Base-by-base conservation (phyloP, 2,797 vertebrate genomes). In the Atherinosoma microstoma region DNA sequence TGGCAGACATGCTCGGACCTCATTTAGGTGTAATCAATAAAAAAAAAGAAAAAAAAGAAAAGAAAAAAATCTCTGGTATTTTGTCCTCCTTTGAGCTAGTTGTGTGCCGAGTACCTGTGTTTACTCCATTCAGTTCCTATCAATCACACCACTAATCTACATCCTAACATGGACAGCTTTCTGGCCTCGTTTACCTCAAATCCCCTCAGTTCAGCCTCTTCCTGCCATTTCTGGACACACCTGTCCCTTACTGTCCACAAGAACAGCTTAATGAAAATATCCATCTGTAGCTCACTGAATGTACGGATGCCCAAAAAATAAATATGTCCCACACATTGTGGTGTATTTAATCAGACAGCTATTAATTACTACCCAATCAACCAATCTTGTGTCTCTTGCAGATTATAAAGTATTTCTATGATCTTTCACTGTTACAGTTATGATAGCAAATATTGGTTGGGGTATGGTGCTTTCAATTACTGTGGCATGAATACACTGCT, bases 391-490 rank as follows among this genome's bases (percentile, higher is more conserved):
- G 53, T 76, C 24, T 66, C 60, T 63, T 58, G 49, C 59, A 61
- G 67, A 84, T 88, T 83, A 66, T 85, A 88, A 84, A 89, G 68
- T 85, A 88, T 85, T 90, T 88, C 86, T 63, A 76, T 79, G 75
- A 60, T 76, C 78, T 81, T 8, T 18, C 15, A 57, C 27, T 8
- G 2, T 57, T 57, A 15, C 3, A 30, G 27, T 30, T 49, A n/a
- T 49, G 8, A 47, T 40, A 40, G 34, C 34, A 35, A 42, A 42
- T 15, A 42, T 3, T 42, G 40, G 40, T 42, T 40, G 2, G 13
- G 6, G 9, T 34, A 22, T 18, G 9, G 20, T 20, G 16, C 32
- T 22, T 60, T 40, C n/a, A 60, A 18, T 60, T 62, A n/a, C 9
- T 60, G 18, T 35, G n/a, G 6, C 53, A 67, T 24, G 61, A 72